phyloP scores from a whole-genome alignment of 2,797 vertebrate species.

The Alectoris magna region DNA sequence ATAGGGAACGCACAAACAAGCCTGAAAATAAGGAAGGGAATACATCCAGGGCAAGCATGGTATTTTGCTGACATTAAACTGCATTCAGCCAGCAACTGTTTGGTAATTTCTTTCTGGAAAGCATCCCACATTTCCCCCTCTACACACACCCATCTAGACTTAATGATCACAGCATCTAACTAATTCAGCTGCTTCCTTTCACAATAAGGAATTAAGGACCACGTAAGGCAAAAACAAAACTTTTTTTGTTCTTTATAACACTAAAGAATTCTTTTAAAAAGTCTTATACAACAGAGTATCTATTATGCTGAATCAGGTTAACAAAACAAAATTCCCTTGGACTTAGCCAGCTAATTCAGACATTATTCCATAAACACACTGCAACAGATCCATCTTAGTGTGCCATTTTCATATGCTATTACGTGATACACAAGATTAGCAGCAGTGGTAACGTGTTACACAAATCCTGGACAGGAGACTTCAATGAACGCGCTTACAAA shows the following conservation, averaged over 20 bases:
- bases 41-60: slow-evolving; percentile 14
- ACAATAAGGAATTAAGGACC: neutral
- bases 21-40: slow-evolving; percentile 33
- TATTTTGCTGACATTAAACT: slow-evolving; percentile 49
- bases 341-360: slow-evolving; percentile 9
- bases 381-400: slow-evolving; percentile 1
- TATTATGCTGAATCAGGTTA: neutral
- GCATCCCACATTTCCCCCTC: slow-evolving; percentile 18
- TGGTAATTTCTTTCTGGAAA: slow-evolving; percentile 55
- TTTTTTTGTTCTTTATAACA: neutral
- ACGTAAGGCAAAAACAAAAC: neutral
- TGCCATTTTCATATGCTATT: neutral
- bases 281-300: neutral
- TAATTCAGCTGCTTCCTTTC: slow-evolving; percentile 42
- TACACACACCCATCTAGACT: slow-evolving; percentile 7
- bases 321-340: neutral
- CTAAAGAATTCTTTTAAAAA: neutral
- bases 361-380: neutral
- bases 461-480: neutral
- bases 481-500: neutral
- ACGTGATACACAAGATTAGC: neutral
- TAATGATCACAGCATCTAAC: slow-evolving; percentile 25
- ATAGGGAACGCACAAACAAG: slow-evolving; percentile 23
- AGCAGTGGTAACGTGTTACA: neutral
- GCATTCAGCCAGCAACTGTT: slow-evolving; percentile 56